Evolutionary conservation across 2,797 vertebrate genomes (phyloP), one percentile per base, ranked within the genome.

Genomic region (Morelia viridis): DNA sequence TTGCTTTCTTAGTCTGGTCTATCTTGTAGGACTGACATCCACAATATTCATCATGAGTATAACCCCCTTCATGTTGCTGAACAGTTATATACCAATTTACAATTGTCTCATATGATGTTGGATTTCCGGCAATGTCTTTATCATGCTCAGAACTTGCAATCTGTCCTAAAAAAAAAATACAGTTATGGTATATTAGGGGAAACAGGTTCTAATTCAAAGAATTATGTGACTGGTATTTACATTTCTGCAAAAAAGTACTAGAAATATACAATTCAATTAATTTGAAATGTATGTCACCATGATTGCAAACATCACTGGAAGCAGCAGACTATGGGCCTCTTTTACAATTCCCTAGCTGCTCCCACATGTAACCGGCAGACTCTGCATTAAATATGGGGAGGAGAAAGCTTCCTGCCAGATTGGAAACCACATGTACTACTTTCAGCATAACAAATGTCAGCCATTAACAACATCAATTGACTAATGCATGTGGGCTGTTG

Each of bases 401-500:
- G 50, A 91, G 85, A 94, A 87, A 91, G 17, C 57, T 31, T 71
- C 35, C 57, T 12, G 62, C 61, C 26, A 71, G n/a, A 92, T 91
- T 0, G 11, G 58, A 93, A 93, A 88, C 84, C 31, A 13, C 58
- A 60, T 6, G 56, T 91, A 92, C 92, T 85, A 91, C 60, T 92
- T 88, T 71, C 17, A 26, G 62, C 88, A 65, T 17, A 92, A 60
- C 65, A 50, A 80, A 92, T 35, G 92, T 0, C 26, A 91, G 88
- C 17, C 24, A 91, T 92, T 62, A 56, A 94, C 94, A 94, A 93
- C 95, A 92, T 94, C 8, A 10, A 95, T 90, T 97, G 96, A 96
- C 94, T 96, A 96, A 97, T 94, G 92, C 94, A 19, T 92, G 95
- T 94, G 17, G 35, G 8, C 3, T 41, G 41, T 41, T 41, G 3